Percentiles rank a stretch among this genome's conserved stretches.
phyloP scores from a whole-genome alignment of 2,113 vertebrate species.

The Tringa solitaria region DNA sequence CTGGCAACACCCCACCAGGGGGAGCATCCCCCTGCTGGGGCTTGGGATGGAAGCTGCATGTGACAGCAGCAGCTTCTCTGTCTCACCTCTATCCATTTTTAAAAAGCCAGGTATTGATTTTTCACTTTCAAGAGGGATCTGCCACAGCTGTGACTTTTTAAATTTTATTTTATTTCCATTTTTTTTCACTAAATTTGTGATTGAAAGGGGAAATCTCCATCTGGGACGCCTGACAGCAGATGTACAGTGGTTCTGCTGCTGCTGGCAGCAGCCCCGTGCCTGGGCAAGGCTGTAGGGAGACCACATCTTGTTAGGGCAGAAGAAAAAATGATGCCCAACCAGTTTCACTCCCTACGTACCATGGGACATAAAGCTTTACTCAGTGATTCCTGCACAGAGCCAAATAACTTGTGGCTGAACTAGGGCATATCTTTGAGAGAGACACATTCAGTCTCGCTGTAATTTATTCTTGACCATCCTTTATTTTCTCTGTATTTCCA shows the following conservation, averaged over 20 bases:
- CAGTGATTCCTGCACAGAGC: not conserved
- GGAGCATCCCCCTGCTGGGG: not conserved
- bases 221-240: not conserved
- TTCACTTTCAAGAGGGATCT: not conserved
- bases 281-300: not conserved
- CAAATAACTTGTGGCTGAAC: not conserved
- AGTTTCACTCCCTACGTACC: fast-evolving
- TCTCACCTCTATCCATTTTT: not conserved
- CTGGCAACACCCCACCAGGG: not conserved
- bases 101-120: not conserved
- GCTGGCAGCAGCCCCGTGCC: not conserved
- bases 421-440: not conserved
- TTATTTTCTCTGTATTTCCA: not conserved
- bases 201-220: not conserved
- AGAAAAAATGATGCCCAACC: not conserved
- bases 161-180: not conserved
- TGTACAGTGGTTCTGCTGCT: not conserved
- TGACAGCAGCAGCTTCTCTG: not conserved
- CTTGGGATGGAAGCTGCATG: not conserved
- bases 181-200: not conserved
- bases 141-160: not conserved
- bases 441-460: not conserved
- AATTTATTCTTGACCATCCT: not conserved
- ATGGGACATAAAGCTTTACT: not conserved
- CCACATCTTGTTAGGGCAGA: not conserved